Evolutionary conservation across 1,140 invertebrate species (phyloP).

Genomic region (Drosophila biarmipes): DNA sequence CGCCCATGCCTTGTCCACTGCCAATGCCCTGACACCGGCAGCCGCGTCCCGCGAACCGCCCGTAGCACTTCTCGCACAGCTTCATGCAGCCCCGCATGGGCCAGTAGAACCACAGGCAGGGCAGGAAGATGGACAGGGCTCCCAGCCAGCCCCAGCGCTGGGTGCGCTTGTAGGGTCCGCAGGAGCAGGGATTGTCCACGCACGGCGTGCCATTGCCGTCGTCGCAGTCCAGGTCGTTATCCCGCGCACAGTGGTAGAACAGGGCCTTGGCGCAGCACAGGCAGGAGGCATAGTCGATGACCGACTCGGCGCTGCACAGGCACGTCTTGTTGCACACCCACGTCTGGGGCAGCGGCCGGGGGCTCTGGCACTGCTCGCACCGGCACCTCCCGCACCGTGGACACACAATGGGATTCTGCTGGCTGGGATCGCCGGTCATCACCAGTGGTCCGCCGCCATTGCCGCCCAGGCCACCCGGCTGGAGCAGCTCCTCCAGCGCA

Average conservation of each 20-base stretch:
- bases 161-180: constrained; percentile 88
- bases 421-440: constrained; percentile 64
- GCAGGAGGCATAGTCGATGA: constrained; percentile 95
- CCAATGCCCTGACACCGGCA: constrained; percentile 85
- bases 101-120: constrained; percentile 96
- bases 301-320: constrained; percentile 93
- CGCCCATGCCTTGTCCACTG: constrained; percentile 33
- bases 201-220: constrained; percentile 88
- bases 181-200: constrained; percentile 94
- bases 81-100: constrained; percentile 92
- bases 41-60: constrained; percentile 89
- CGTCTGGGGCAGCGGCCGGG: constrained; percentile 91
- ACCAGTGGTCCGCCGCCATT: constrained; percentile 60
- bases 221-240: constrained; percentile 89
- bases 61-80: constrained; percentile 92
- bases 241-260: constrained; percentile 95
- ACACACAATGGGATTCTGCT: constrained; percentile 90
- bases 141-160: constrained; percentile 94
- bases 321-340: constrained; percentile 95
- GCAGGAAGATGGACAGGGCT: constrained; percentile 91
- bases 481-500: constrained; percentile 64
- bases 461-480: constrained; percentile 37
- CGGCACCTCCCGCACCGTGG: constrained; percentile 93
- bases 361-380: constrained; percentile 94
- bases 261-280: constrained; percentile 96